Percentiles rank a stretch among this genome's conserved stretches.
Evolutionary conservation across 2,888 invertebrate species (phyloP).

Genomic region (Trileptium ribeirensis): DNA sequence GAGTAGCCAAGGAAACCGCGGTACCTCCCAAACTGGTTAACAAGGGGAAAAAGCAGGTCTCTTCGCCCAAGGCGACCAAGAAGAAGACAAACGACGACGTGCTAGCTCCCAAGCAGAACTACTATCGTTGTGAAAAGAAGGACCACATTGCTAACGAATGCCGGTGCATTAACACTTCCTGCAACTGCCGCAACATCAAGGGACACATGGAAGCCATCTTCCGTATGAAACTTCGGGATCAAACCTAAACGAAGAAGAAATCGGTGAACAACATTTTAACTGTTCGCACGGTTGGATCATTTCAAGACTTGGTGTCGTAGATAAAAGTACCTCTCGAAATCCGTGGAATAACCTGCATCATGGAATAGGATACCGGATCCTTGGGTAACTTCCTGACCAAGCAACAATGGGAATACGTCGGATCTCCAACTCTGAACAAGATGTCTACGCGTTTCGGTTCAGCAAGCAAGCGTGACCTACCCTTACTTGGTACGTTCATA

Average conservation of each 20-base stretch:
- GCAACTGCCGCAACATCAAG: slow-evolving; percentile 6
- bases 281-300: neutral
- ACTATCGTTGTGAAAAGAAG: neutral
- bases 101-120: too few species aligned
- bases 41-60: too few species aligned
- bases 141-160: neutral
- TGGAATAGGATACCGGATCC: slow-evolving; percentile 13
- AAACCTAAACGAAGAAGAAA: too few species aligned
- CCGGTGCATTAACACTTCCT: slow-evolving; percentile 21
- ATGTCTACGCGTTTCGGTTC: neutral
- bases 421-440: neutral
- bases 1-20: slow-evolving; percentile 32
- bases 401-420: neutral
- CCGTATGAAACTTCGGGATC: neutral
- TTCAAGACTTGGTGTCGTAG: slow-evolving; percentile 25
- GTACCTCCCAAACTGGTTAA: neutral
- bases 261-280: too few species aligned
- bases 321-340: too few species aligned
- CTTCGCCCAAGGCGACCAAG: too few species aligned
- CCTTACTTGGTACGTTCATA: neutral
- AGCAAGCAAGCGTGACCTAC: neutral
- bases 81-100: too few species aligned
- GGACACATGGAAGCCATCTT: neutral
- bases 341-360: too few species aligned
- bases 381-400: neutral